Percentiles rank a stretch among this genome's conserved stretches.
Evolutionary conservation across 2,113 vertebrate genomes (phyloP).

Genomic region (Nymphicus hollandicus): DNA sequence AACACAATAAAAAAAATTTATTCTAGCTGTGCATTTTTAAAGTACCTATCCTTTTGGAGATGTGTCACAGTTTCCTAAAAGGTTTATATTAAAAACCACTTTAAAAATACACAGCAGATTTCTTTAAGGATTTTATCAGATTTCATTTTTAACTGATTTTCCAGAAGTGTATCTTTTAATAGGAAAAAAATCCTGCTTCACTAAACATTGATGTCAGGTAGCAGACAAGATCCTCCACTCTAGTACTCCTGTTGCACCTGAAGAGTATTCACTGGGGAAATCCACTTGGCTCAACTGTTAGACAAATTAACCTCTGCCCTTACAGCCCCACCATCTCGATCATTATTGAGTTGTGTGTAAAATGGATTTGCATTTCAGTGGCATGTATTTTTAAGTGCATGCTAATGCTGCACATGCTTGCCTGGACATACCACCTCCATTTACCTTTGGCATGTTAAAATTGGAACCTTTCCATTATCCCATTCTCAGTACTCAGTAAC

Average conservation of each 20-base stretch:
- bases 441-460: neutral
- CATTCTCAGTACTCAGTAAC: neutral
- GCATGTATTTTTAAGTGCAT: neutral
- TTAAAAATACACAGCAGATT: neutral
- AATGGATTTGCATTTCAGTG: neutral
- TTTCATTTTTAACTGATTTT: neutral
- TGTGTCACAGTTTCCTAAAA: neutral
- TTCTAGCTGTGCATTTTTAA: neutral
- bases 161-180: neutral
- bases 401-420: neutral
- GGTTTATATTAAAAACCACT: neutral
- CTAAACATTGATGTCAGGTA: neutral
- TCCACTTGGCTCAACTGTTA: neutral
- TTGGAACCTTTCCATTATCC: neutral
- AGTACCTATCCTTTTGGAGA: neutral
- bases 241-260: neutral
- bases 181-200: neutral
- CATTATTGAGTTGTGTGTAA: neutral
- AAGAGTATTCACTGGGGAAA: neutral
- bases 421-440: neutral
- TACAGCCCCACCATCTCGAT: neutral
- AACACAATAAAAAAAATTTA: constrained; percentile 22
- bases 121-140: neutral
- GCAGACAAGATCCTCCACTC: neutral
- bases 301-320: neutral